Conservation (phyloP, 2,888 invertebrate species). For the Stenchaetothrips biformis region DNA sequence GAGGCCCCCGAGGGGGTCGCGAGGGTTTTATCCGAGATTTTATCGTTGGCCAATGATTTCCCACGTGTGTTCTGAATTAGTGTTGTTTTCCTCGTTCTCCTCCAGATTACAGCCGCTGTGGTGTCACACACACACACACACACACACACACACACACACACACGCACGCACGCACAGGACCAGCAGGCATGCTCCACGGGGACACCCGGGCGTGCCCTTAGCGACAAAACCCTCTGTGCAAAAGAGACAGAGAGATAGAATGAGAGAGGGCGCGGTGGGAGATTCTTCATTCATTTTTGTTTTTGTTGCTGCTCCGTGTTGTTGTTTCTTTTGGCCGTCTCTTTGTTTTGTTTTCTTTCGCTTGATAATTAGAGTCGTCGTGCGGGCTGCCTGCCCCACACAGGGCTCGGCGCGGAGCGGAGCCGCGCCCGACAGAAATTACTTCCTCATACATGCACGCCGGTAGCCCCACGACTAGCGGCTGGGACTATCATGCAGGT, state of each 20-base stretch:
- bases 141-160: too few species aligned
- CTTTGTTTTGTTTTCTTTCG: not conserved
- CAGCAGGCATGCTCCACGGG: too few species aligned
- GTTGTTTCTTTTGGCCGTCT: not conserved
- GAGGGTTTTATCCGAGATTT: too few species aligned
- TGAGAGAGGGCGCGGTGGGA: not conserved
- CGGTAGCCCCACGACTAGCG: not conserved
- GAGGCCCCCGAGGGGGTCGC: too few species aligned
- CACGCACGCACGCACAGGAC: too few species aligned
- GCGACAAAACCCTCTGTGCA: too few species aligned
- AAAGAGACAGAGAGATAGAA: not conserved
- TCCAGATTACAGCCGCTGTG: too few species aligned
- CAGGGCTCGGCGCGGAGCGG: not conserved
- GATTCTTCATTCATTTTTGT: not conserved
- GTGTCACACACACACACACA: too few species aligned
- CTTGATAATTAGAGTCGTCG: constrained; percentile 21
- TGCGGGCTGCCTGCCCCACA: not conserved
- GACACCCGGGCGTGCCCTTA: too few species aligned
- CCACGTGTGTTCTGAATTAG: too few species aligned
- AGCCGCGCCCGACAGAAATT: not conserved
- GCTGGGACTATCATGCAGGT: not conserved
- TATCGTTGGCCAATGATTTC: too few species aligned
- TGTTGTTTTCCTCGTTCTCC: too few species aligned
- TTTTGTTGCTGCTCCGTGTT: not conserved
- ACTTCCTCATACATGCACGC: not conserved